Evolutionary conservation across 2,113 vertebrate genomes (phyloP).

Genomic region (Phrynosoma blainvillii): DNA sequence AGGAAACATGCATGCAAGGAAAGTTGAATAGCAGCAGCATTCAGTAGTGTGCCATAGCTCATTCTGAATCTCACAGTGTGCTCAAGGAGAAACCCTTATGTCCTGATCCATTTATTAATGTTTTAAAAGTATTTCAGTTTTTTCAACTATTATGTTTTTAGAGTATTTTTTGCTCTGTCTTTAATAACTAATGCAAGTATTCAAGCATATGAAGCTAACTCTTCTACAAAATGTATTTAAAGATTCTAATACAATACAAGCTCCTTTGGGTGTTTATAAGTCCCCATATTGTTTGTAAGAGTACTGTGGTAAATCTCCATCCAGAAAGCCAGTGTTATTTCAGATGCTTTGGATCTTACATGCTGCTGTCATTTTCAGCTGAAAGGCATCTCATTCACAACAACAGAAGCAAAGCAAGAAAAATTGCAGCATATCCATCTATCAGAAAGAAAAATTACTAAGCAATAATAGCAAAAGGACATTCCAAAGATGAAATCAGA

Average conservation of each 20-base stretch:
- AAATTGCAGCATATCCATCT: neutral
- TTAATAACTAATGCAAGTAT: neutral
- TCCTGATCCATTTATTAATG: neutral
- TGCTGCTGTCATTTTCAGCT: neutral
- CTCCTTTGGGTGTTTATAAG: neutral
- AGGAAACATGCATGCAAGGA: neutral
- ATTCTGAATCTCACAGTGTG: neutral
- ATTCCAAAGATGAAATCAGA: constrained; percentile 23
- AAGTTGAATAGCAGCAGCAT: neutral
- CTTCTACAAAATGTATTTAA: neutral
- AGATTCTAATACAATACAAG: neutral
- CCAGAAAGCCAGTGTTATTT: neutral
- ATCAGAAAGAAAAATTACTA: neutral
- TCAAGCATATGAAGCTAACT: neutral
- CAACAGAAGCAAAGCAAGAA: neutral
- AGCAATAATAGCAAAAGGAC: constrained; percentile 26
- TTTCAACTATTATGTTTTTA: neutral
- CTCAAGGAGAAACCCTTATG: neutral
- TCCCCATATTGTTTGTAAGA: neutral
- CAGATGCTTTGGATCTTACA: neutral
- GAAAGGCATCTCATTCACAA: neutral
- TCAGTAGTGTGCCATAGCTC: neutral
- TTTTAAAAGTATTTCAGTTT: neutral
- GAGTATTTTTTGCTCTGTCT: neutral
- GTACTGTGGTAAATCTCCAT: neutral